Conservation (phyloP, 2,113 vertebrate species). For the Phylloscopus whistleri region DNA sequence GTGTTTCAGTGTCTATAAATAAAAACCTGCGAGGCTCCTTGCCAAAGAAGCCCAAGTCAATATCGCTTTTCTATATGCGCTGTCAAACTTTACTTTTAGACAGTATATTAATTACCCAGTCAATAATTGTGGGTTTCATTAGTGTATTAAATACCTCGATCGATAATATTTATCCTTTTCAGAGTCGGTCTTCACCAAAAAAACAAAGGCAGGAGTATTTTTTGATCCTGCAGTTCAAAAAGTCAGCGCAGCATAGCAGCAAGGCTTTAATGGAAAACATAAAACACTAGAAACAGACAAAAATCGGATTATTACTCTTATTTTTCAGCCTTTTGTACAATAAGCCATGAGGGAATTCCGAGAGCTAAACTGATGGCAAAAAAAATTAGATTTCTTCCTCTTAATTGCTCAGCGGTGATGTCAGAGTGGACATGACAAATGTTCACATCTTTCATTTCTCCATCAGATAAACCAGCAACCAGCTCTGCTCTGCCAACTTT, state of each 20-base stretch:
- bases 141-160: conserved; percentile 79
- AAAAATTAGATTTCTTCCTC: conserved; percentile 68
- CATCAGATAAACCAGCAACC: conserved; percentile 32
- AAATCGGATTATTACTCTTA: conserved; percentile 69
- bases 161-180: conserved; percentile 79
- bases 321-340: conserved; percentile 67
- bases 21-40: conserved; percentile 52
- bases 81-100: conserved; percentile 79
- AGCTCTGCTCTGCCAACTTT: conserved; percentile 31
- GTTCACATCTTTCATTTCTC: conserved; percentile 18
- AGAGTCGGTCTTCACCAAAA: conserved; percentile 57
- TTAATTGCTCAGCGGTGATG: conserved; percentile 64
- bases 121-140: conserved; percentile 79
- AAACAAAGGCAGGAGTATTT: conserved; percentile 3
- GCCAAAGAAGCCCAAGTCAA: conserved; percentile 69
- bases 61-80: conserved; percentile 63
- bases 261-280: conserved; percentile 71
- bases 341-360: conserved; percentile 71
- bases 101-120: conserved; percentile 81
- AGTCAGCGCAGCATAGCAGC: conserved; percentile 54
- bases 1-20: conserved; percentile 71
- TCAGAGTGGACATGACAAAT: conserved; percentile 50
- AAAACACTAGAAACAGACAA: conserved; percentile 72
- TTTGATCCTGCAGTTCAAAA: conserved; percentile 70
- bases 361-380: conserved; percentile 68